Percentiles rank a stretch among this genome's conserved stretches.
phyloP scores from a whole-genome alignment of 2,888 invertebrate genomes.

The Strigamia transsilvanica region DNA sequence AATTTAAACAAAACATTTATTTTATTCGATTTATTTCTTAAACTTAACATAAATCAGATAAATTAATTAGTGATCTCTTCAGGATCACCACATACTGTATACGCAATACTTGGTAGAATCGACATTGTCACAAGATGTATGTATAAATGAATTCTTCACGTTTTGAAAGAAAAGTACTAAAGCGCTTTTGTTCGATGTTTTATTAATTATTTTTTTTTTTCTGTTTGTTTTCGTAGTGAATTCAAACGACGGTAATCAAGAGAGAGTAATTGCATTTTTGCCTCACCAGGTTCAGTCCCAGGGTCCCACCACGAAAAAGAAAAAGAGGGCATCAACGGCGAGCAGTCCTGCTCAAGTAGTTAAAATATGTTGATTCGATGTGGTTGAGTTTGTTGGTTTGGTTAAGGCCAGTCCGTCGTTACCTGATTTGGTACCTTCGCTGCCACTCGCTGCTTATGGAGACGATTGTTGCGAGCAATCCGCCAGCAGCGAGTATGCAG shows the following conservation, averaged over 20 bases:
- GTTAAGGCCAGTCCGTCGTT: conserved; percentile 66
- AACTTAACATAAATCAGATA: no score
- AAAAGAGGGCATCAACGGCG: conserved; percentile 73
- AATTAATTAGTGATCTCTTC: no score
- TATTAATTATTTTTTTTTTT: no score
- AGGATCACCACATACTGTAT: no score
- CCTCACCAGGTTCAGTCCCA: conserved; percentile 66
- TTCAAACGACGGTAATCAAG: conserved; percentile 55
- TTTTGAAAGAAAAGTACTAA: no score
- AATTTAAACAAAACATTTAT: no score
- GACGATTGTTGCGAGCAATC: conserved; percentile 94
- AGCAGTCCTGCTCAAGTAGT: conserved; percentile 54
- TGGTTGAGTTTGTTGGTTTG: neutral
- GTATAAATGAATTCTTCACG: no score
- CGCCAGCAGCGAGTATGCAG: conserved; percentile 64
- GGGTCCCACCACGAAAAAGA: conserved; percentile 84
- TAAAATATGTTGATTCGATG: neutral
- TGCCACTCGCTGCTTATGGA: conserved; percentile 75
- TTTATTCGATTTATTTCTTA: no score
- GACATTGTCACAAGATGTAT: no score
- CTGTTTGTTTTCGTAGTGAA: conserved; percentile 43
- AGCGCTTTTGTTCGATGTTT: no score
- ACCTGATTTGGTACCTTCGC: conserved; percentile 83
- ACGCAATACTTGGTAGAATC: no score
- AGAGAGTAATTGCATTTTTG: conserved; percentile 52